phyloP scores from a whole-genome alignment of 53 echinoderm and acorn worm genomes.

The Echinometra lucunter region DNA sequence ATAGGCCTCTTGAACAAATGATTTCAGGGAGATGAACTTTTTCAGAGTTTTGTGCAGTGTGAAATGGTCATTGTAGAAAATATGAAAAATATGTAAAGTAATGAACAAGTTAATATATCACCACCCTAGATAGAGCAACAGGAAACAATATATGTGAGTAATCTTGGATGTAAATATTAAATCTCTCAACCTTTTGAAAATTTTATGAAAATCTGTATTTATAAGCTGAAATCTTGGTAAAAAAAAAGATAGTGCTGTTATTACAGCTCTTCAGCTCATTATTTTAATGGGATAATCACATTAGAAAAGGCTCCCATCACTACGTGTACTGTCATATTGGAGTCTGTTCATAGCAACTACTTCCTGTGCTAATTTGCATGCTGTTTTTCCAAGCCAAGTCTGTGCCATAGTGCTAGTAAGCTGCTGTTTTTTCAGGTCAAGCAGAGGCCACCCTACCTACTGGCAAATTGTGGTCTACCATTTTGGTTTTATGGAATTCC shows the following conservation, averaged over 20 bases:
- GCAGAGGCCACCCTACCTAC: not conserved
- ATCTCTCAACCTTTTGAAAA: not conserved
- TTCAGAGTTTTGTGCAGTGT: too few species aligned
- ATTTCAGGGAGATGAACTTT: too few species aligned
- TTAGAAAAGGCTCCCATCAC: not conserved
- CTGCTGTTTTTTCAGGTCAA: slow-evolving; percentile 28
- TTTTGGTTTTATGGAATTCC: not conserved
- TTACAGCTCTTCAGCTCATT: not conserved
- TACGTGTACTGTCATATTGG: not conserved
- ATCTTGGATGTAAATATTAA: not conserved
- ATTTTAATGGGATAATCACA: not conserved
- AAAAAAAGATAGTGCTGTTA: not conserved
- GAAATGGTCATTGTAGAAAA: too few species aligned
- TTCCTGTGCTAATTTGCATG: slow-evolving; percentile 34
- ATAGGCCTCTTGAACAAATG: too few species aligned
- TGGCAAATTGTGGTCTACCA: not conserved
- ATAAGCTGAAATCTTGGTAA: not conserved
- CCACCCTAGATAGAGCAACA: not conserved
- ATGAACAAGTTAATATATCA: not conserved
- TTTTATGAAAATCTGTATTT: not conserved
- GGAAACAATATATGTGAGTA: not conserved
- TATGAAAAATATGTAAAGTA: too few species aligned
- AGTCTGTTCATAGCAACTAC: slow-evolving; percentile 35
- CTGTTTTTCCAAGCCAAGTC: slow-evolving; percentile 27
- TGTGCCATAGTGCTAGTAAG: slow-evolving; percentile 10